Base-by-base conservation (phyloP, 2,797 vertebrate genomes). In the Periparus ater region DNA sequence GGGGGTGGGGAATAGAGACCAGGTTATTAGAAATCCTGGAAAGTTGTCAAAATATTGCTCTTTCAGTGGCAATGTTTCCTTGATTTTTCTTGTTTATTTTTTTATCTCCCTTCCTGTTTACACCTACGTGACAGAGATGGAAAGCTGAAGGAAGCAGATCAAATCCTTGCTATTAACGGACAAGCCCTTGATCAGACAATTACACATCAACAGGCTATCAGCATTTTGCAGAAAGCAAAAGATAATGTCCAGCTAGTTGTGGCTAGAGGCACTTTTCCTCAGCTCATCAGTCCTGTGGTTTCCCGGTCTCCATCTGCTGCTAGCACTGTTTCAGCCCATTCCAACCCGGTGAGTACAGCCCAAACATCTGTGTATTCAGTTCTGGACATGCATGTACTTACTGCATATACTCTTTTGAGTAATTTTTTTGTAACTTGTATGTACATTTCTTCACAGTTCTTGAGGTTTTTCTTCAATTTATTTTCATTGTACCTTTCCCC, bases 201-300 rank as follows among this genome's bases (percentile, higher is more conserved):
- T 95, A 99, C 98, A 74, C 99, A 99, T 97, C 99, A 99, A 97
- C 99, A 99, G 97, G 99, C 99, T 70, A 98, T 99, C 73, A 96
- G 97, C 90, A 98, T 99, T 96, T 98, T 99, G 63, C 99, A 99
- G 98, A 98, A 98, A 81, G 99, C 99, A 32, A 98, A 98, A 50
- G 99, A 99, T 86, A 97, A 96, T 48, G 99, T 99, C 48, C 98
- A 98, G 88, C 98, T 99, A 51, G 97, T 98, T 15, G 98, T 99
- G 77, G 99, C 99, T 38, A 98, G 99, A 93, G 99, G 99, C 32
- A 96, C 98, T 1, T 97, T 99, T 68, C 99, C 99, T 81, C 98
- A 98, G 86, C 97, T 99, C 38, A 88, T 98, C 94, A 99, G 98
- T 90, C 99, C 99, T 5, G 97, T 97, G 19, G 98, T 99, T 93